Evolutionary conservation across 35 echinoderm and acorn worm genomes (phyloP).

Genomic region (Acanthaster planci): DNA sequence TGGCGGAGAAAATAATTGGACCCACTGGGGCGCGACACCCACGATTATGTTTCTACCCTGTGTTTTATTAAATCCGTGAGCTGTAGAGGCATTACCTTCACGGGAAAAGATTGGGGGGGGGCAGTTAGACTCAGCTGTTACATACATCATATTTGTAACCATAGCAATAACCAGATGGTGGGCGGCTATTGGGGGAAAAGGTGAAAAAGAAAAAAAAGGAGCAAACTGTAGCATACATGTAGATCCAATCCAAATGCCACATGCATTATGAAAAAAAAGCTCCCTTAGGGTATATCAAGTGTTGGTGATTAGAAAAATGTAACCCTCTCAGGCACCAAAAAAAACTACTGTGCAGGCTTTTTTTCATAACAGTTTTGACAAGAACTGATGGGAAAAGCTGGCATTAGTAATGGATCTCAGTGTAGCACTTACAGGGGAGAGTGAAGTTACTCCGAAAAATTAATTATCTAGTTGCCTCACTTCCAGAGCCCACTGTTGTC

Average conservation of each 20-base stretch:
- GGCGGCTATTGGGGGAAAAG: not conserved
- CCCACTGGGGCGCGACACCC: not conserved
- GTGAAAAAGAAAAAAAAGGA: not conserved
- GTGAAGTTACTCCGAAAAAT: too few relatives aligned
- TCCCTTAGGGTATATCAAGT: not conserved
- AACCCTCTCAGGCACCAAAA: too few relatives aligned
- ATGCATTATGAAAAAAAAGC: conserved; percentile 16
- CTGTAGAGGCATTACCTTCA: too few relatives aligned
- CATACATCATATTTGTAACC: not conserved
- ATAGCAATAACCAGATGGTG: conserved; percentile 19
- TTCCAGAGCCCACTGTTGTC: too few relatives aligned
- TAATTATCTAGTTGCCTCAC: too few relatives aligned
- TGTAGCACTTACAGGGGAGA: too few relatives aligned
- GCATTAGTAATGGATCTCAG: too few relatives aligned
- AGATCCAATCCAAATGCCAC: not conserved
- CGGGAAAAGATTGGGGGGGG: not conserved
- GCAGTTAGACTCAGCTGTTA: not conserved
- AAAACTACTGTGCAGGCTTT: too few relatives aligned
- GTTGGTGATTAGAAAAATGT: conserved; percentile 1
- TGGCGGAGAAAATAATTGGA: not conserved
- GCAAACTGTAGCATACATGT: conserved; percentile 16
- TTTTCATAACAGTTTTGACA: too few relatives aligned
- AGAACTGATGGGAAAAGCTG: too few relatives aligned
- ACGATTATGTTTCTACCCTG: conserved; percentile 3
- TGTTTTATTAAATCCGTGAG: not conserved